Evolutionary conservation across 1,140 invertebrate genomes (phyloP).

Genomic region (Diprion similis): DNA sequence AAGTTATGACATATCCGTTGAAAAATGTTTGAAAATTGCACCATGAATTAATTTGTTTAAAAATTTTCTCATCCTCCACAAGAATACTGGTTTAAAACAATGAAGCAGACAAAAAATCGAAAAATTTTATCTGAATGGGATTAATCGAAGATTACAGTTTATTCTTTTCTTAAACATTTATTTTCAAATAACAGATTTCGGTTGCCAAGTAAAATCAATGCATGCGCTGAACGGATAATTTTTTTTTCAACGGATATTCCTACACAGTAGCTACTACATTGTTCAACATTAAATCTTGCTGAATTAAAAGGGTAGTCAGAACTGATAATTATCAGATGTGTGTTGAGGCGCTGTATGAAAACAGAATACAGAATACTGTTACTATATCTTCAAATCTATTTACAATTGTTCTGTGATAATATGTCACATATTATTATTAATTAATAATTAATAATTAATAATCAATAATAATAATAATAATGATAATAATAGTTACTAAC

Average conservation of each 20-base stretch:
- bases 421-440: constrained; percentile 39
- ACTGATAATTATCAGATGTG: constrained; percentile 41
- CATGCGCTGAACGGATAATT: background rate
- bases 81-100: too few species aligned
- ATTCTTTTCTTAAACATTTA: constrained; percentile 1
- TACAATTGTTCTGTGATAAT: constrained; percentile 41
- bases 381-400: constrained; percentile 45
- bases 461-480: constrained; percentile 7
- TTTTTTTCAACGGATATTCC: background rate
- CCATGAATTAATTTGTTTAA: background rate
- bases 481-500: constrained; percentile 38
- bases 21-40: background rate
- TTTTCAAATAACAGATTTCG: background rate
- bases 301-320: background rate
- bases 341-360: constrained; percentile 37
- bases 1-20: background rate
- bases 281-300: background rate
- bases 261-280: background rate
- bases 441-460: constrained; percentile 27
- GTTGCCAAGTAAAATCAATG: too few species aligned
- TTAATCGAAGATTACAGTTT: background rate
- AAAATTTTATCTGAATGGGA: background rate
- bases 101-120: too few species aligned
- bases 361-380: constrained; percentile 44
- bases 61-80: too few species aligned